phyloP scores from a whole-genome alignment of 2,113 vertebrate genomes.

The Corapipo altera region DNA sequence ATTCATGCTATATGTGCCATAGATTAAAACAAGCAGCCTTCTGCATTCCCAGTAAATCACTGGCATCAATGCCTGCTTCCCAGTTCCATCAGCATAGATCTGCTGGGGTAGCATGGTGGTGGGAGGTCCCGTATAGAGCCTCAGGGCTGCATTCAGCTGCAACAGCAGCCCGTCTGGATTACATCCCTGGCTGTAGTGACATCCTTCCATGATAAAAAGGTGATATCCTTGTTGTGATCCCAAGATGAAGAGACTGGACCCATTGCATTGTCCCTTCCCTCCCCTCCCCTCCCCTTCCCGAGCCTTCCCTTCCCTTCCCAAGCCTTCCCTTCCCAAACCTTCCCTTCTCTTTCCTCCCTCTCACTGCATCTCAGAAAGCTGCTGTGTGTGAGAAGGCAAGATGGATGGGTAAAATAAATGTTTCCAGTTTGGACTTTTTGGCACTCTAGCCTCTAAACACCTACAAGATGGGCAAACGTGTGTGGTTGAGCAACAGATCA shows the following conservation, averaged over 20 bases:
- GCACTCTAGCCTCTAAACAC: background rate
- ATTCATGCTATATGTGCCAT: background rate
- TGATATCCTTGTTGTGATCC: background rate
- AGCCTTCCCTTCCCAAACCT: too few species aligned
- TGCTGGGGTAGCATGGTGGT: background rate
- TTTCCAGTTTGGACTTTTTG: background rate
- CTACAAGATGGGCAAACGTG: background rate
- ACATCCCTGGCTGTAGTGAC: background rate
- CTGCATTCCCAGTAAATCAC: background rate
- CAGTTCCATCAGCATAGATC: background rate
- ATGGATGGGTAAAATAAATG: background rate
- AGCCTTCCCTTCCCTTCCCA: background rate
- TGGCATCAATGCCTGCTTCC: background rate
- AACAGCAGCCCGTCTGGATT: background rate
- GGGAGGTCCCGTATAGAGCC: background rate
- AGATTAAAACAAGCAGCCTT: slow-evolving; percentile 8
- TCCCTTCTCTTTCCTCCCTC: background rate
- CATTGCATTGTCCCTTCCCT: background rate
- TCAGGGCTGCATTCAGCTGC: background rate
- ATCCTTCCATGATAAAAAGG: background rate
- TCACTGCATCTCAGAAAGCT: background rate
- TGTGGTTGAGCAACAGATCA: rapidly evolving
- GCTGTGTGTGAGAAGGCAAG: background rate
- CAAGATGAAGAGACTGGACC: background rate
- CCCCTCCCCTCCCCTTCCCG: background rate